phyloP scores from a whole-genome alignment of 2,888 invertebrate genomes.

The Leptopterna dolabrata region DNA sequence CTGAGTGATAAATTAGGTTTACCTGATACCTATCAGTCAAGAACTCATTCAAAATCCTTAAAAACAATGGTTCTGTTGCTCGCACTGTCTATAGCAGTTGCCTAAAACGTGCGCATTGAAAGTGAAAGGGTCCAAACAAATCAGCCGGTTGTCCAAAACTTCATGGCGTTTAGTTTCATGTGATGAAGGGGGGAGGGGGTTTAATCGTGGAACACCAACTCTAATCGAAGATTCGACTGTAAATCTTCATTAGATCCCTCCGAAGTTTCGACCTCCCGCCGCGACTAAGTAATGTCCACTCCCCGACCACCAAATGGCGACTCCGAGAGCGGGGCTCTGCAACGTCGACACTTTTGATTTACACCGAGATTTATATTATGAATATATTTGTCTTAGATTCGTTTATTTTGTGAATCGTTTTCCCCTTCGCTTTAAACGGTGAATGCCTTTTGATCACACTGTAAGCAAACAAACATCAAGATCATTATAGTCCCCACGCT shows the following conservation, averaged over 20 bases:
- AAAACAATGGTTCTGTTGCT: not conserved
- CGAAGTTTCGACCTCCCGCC: conserved; percentile 42
- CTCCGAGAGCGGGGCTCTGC: not conserved
- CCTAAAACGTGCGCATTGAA: not conserved
- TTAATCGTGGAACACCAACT: not conserved
- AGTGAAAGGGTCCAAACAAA: not conserved
- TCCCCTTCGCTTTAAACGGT: not conserved
- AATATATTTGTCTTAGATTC: conserved; percentile 43
- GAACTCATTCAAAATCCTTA: no score
- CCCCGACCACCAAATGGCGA: conserved; percentile 48
- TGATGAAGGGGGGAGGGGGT: not conserved
- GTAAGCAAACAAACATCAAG: conserved; percentile 16
- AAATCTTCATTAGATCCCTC: conserved; percentile 46
- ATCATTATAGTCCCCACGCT: not conserved
- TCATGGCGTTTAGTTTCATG: not conserved
- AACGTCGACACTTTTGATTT: conserved; percentile 39
- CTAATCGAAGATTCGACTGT: conserved; percentile 46
- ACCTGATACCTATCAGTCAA: no score
- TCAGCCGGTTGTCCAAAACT: not conserved
- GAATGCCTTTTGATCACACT: conserved; percentile 1
- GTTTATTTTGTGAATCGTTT: conserved; percentile 38
- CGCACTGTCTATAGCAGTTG: not conserved
- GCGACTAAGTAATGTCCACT: conserved; percentile 48
- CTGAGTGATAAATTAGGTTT: no score
- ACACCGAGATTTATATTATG: conserved; percentile 36